Evolutionary conservation across 1,140 invertebrate genomes (phyloP), one percentile per base, ranked within the genome.

Genomic region (Panulirus ornatus): DNA sequence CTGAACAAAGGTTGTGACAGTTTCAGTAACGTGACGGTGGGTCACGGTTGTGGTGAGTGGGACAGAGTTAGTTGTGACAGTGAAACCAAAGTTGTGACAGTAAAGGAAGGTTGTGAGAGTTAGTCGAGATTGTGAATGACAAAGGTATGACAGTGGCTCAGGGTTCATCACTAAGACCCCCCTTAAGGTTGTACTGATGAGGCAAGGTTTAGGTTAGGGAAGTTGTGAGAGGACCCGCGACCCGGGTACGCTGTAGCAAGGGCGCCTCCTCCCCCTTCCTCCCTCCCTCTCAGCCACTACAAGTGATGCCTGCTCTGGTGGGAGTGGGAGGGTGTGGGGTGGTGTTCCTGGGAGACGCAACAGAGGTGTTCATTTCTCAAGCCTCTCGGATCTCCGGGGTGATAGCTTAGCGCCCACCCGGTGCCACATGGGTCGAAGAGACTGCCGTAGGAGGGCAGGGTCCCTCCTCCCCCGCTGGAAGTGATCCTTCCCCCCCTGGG

Each of bases 311-410:
- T n/a, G 44, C 44, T 11, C 5, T 47, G 44, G 44, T 47, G 44
- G 44, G 5, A 47, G 44, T 47, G 44, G 14, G 44, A 5, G 19
- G 54, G 11, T 3, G 54, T 58, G 3, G 5, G 58, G n/a, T 66
- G n/a, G n/a, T 6, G n/a, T 66, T 27, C 58, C 27, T 30, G 58
- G 58, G n/a, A 66, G n/a, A 30, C 16, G 22, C 54, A 58, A 14
- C 58, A 66, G n/a, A 66, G 58, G n/a, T 27, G n/a, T 66, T 30
- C 58, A 66, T 66, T 66, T 66, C 58, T 66, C 58, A 66, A 27
- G 58, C 3, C n/a, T 66, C 58, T 66, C 58, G n/a, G n/a, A 27
- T 66, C 58, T 66, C 58, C n/a, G 58, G 58, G 27, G n/a, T 66
- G 27, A 66, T 66, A 66, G n/a, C 5, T 11, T 22, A 66, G n/a